Evolutionary conservation across 2,113 vertebrate species (phyloP).

Genomic region (Onychorhynchus coronatus): DNA sequence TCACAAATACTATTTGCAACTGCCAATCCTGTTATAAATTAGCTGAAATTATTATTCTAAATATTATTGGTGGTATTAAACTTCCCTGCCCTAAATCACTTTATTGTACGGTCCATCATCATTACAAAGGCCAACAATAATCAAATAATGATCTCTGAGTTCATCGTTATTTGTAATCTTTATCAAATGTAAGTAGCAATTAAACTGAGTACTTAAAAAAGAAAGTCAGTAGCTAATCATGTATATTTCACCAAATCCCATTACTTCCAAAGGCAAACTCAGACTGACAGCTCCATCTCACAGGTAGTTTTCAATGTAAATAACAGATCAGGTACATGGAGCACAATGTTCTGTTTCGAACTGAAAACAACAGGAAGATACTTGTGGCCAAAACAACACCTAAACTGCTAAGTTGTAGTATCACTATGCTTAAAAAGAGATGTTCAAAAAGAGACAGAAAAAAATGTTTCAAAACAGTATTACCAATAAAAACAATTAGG

Average conservation of each 20-base stretch:
- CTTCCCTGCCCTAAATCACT: not conserved
- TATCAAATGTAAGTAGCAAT: not conserved
- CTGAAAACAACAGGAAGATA: not conserved
- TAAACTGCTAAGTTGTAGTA: not conserved
- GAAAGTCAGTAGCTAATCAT: not conserved
- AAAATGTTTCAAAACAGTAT: not conserved
- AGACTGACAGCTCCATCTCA: not conserved
- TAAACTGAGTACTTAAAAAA: not conserved
- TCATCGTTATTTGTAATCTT: not conserved
- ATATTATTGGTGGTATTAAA: not conserved
- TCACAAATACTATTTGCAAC: not conserved
- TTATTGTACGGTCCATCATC: not conserved
- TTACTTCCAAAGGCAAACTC: not conserved
- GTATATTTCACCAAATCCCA: not conserved
- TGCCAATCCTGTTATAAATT: not conserved
- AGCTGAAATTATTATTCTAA: not conserved
- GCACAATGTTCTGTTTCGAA: not conserved
- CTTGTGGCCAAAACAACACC: not conserved
- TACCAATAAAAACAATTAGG: not conserved
- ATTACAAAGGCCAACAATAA: not conserved
- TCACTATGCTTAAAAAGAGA: not conserved
- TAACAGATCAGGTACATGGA: not conserved
- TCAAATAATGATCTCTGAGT: not conserved
- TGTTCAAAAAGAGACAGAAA: not conserved
- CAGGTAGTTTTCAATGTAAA: not conserved